Evolutionary conservation across 2,797 vertebrate species (phyloP).

Genomic region (Psittacula derbiana): DNA sequence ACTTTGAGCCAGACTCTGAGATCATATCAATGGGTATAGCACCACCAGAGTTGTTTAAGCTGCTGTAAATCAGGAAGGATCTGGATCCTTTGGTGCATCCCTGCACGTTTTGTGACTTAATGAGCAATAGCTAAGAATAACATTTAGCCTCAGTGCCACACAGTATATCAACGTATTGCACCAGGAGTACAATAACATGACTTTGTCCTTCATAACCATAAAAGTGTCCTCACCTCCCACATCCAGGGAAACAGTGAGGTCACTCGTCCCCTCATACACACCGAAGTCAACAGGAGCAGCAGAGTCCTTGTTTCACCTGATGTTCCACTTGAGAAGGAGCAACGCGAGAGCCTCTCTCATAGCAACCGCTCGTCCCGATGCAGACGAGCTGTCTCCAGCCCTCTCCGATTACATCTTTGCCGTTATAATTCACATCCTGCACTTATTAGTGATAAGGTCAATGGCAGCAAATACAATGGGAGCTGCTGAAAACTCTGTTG

Average conservation of each 20-base stretch:
- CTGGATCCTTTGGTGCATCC: background rate
- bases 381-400: slow-evolving; percentile 64
- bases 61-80: background rate
- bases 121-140: slow-evolving; percentile 13
- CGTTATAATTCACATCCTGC: slow-evolving; percentile 58
- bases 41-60: background rate
- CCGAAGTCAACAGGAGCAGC: background rate
- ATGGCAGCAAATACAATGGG: slow-evolving; percentile 58
- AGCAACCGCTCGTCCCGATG: slow-evolving; percentile 15
- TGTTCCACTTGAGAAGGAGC: slow-evolving; percentile 25
- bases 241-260: background rate
- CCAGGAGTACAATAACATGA: background rate
- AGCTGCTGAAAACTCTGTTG: slow-evolving; percentile 50
- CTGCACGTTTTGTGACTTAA: background rate
- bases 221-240: background rate
- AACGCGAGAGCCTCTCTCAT: background rate
- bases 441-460: slow-evolving; percentile 49
- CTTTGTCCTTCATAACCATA: background rate
- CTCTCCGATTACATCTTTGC: slow-evolving; percentile 59
- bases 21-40: background rate
- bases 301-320: slow-evolving; percentile 33
- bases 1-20: background rate
- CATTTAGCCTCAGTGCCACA: background rate
- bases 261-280: background rate
- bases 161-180: background rate